A percentile compares a stretch with the other conserved stretches of the same genome.
Evolutionary conservation across 2,888 invertebrate genomes (phyloP).

Genomic region (Aradus depressus): DNA sequence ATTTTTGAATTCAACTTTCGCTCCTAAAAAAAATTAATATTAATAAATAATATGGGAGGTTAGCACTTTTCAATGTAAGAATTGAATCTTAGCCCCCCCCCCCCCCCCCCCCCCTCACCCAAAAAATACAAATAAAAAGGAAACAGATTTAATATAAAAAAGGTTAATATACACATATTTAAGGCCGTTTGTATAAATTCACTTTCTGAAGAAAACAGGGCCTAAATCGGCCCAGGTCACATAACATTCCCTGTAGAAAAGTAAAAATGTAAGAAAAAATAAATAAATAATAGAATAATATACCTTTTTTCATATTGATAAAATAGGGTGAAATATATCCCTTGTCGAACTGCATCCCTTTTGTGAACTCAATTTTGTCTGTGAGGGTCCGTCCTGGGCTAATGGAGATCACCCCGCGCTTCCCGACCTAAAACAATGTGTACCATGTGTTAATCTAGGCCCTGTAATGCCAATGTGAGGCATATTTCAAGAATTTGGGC

Average conservation of each 20-base stretch:
- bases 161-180: background rate
- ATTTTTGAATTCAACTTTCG: conserved; percentile 21
- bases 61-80: background rate
- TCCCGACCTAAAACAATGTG: conserved; percentile 54
- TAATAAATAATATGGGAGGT: background rate
- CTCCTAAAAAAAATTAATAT: conserved; percentile 6
- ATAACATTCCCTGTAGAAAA: no score
- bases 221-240: no score
- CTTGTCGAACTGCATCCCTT: conserved; percentile 98
- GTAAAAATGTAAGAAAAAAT: no score
- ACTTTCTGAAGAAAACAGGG: no score
- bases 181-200: background rate
- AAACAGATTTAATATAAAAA: background rate
- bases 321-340: conserved; percentile 99
- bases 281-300: no score
- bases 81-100: background rate
- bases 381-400: conserved; percentile 95
- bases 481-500: no score
- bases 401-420: conserved; percentile 97
- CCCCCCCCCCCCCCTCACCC: background rate
- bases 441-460: background rate
- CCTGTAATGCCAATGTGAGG: no score
- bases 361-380: conserved; percentile 91
- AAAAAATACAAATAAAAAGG: background rate
- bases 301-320: conserved; percentile 90